A percentile compares a stretch with the other conserved stretches of the same genome.
Conservation (phyloP, 2,797 vertebrate species). For the Micrastur ruficollis region DNA sequence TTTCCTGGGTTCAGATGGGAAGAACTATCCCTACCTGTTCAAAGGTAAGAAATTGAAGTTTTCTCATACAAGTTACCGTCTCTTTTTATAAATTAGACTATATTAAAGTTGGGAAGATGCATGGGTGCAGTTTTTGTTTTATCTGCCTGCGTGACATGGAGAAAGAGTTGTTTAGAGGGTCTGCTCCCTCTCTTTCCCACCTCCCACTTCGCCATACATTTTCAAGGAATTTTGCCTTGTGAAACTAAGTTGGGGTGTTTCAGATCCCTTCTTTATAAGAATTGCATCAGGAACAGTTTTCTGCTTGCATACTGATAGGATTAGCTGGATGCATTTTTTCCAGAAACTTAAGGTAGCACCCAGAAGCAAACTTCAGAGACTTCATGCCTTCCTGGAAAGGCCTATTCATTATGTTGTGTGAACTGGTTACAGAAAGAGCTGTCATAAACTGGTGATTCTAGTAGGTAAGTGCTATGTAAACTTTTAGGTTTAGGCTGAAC, state of each 20-base stretch:
- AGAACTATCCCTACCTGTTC: conserved; percentile 94
- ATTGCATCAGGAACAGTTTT: background rate
- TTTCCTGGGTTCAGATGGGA: conserved; percentile 94
- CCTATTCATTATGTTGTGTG: background rate
- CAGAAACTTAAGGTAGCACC: background rate
- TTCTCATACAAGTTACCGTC: background rate
- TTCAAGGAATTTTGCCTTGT: background rate
- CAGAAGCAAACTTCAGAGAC: background rate
- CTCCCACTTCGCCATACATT: background rate
- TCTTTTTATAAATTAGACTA: background rate
- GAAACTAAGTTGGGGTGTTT: background rate
- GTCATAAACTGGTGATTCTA: background rate
- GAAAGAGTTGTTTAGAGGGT: background rate
- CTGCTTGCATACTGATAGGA: background rate
- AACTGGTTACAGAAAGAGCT: background rate
- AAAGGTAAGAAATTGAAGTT: conserved; percentile 83
- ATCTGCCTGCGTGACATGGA: background rate
- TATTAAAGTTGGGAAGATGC: background rate
- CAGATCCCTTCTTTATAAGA: background rate
- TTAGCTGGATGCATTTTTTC: background rate
- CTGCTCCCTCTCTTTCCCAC: background rate
- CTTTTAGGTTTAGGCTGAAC: background rate
- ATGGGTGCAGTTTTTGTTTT: background rate
- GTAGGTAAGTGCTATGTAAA: background rate
- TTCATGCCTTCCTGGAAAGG: background rate